These are phyloP conservation scores for Parapristionchus giblindavisi DNA, from an alignment of 2,888 invertebrate genomes.

Conservation along the genomic window DNA sequence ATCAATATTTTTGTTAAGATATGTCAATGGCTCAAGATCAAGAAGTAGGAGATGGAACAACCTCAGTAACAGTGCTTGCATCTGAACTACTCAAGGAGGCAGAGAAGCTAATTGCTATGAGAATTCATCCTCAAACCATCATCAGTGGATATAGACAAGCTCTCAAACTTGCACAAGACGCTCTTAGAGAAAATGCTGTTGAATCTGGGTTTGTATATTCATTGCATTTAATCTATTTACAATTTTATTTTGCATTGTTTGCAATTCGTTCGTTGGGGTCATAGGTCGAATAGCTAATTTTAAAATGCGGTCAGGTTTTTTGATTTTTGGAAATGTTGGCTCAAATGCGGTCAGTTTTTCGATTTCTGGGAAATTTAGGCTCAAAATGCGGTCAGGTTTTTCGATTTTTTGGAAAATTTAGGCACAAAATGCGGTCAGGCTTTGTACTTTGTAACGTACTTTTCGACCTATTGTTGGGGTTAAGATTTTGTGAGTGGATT, in stretches of 20 bases:
- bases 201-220: constrained; percentile 78
- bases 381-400: no score
- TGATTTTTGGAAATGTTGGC: no score
- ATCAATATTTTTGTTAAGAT: constrained; percentile 74
- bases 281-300: neutral
- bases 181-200: constrained; percentile 81
- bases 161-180: constrained; percentile 83
- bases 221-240: no score
- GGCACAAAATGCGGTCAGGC: no score
- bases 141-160: constrained; percentile 94
- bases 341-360: no score
- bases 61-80: constrained; percentile 94
- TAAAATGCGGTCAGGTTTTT: no score
- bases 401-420: no score
- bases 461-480: neutral
- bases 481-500: neutral
- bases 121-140: constrained; percentile 97
- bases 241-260: neutral
- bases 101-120: constrained; percentile 89
- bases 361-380: no score
- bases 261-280: neutral
- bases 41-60: constrained; percentile 99
- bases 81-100: constrained; percentile 91
- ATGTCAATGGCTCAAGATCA: constrained; percentile 98
- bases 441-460: neutral